A percentile compares a stretch with the other conserved stretches of the same genome.
phyloP scores from a whole-genome alignment of 2,113 vertebrate genomes.

The Leiothrix lutea region DNA sequence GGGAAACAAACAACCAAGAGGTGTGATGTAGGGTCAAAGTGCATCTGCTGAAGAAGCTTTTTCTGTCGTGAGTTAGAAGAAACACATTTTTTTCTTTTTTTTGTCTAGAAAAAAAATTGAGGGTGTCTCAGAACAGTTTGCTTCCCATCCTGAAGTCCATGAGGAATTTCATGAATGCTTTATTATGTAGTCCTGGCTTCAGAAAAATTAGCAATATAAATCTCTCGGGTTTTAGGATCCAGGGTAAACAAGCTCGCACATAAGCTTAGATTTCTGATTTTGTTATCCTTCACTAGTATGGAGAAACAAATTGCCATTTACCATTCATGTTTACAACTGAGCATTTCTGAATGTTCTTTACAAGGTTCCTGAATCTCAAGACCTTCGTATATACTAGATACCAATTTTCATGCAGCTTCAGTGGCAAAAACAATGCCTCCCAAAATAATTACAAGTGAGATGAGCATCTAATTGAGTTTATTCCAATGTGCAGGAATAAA shows the following conservation, averaged over 20 bases:
- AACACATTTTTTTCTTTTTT: not conserved
- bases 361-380: not conserved
- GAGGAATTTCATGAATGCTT: not conserved
- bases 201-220: not conserved
- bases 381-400: not conserved
- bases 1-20: not conserved
- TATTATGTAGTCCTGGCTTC: not conserved
- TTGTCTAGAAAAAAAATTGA: rapidly evolving
- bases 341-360: not conserved
- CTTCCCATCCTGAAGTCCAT: not conserved
- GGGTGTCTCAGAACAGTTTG: not conserved
- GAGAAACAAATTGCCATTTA: not conserved
- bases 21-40: not conserved
- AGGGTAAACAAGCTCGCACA: not conserved
- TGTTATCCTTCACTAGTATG: not conserved
- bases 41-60: not conserved
- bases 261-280: not conserved
- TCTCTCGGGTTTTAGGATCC: not conserved
- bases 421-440: not conserved
- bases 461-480: not conserved
- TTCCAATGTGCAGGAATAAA: not conserved
- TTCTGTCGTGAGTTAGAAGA: not conserved
- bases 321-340: not conserved
- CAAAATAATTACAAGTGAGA: not conserved
- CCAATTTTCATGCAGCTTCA: not conserved